phyloP scores from a whole-genome alignment of 2,888 invertebrate species.

The Conus canariensis region DNA sequence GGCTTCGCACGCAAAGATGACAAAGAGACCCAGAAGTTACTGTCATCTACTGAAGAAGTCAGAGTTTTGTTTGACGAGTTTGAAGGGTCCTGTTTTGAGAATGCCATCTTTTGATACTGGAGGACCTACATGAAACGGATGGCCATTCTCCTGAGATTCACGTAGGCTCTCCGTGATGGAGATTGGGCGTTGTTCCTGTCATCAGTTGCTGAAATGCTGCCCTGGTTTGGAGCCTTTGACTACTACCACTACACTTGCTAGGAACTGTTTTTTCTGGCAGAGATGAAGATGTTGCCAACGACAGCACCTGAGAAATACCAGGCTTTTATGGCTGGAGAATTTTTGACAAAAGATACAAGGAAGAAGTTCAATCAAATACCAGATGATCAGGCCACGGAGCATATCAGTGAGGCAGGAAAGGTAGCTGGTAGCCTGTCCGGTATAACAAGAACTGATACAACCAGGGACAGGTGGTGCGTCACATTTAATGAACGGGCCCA shows the following conservation, averaged over 20 bases:
- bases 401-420: not conserved
- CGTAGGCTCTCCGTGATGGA: too few relatives aligned
- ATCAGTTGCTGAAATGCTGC: too few relatives aligned
- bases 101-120: not conserved
- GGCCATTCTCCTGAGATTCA: too few relatives aligned
- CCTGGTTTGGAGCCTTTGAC: not conserved
- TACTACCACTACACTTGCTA: not conserved
- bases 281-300: not conserved
- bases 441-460: not conserved
- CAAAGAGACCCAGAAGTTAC: too few relatives aligned
- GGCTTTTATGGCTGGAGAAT: not conserved
- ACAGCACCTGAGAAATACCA: not conserved
- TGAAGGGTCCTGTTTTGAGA: not conserved
- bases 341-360: not conserved
- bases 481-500: not conserved
- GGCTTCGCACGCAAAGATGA: too few relatives aligned
- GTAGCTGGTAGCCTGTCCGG: not conserved
- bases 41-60: not conserved
- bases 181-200: too few relatives aligned
- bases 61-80: not conserved
- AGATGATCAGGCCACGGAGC: not conserved
- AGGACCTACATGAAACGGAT: too few relatives aligned
- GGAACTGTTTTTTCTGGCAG: not conserved
- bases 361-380: not conserved
- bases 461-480: not conserved